phyloP scores from a whole-genome alignment of 1,140 invertebrate genomes.

The Drosophila rhopaloa region DNA sequence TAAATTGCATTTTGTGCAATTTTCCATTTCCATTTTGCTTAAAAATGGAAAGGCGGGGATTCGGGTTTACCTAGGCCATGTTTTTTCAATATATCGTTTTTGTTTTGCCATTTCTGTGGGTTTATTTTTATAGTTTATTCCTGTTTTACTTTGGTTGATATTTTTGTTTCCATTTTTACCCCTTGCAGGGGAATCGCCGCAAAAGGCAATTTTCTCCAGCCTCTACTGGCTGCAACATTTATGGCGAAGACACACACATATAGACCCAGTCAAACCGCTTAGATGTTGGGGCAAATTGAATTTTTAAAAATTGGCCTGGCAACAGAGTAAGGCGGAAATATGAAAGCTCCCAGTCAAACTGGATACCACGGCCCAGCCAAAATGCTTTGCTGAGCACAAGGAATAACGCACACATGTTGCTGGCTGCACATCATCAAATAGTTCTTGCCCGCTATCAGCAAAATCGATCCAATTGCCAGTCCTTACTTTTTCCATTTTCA shows the following conservation, averaged over 20 bases:
- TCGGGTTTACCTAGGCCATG: slow-evolving; percentile 38
- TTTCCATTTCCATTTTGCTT: slow-evolving; percentile 50
- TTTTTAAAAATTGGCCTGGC: slow-evolving; percentile 79
- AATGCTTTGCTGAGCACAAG: slow-evolving; percentile 31
- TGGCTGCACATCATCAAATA: slow-evolving; percentile 67
- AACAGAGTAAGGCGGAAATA: slow-evolving; percentile 69
- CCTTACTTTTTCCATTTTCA: slow-evolving; percentile 19
- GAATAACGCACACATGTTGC: slow-evolving; percentile 42
- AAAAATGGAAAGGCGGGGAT: slow-evolving; percentile 14
- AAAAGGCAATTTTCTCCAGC: slow-evolving; percentile 69
- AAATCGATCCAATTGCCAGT: slow-evolving; percentile 52
- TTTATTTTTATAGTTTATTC: slow-evolving; percentile 52
- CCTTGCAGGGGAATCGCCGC: slow-evolving; percentile 24
- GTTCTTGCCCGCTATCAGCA: slow-evolving; percentile 48
- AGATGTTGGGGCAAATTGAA: slow-evolving; percentile 74
- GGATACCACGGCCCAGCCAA: slow-evolving; percentile 18
- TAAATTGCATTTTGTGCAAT: slow-evolving; percentile 62
- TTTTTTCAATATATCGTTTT: slow-evolving; percentile 32
- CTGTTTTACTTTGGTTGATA: slow-evolving; percentile 31
- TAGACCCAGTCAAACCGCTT: slow-evolving; percentile 51
- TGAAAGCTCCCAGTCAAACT: slow-evolving; percentile 49
- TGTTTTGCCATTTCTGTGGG: slow-evolving; percentile 11
- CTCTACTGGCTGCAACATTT: slow-evolving; percentile 59
- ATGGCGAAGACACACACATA: slow-evolving; percentile 46
- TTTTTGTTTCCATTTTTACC: slow-evolving; percentile 45